Conservation (phyloP, 2,888 invertebrate genomes). For the Chesias legatella region DNA sequence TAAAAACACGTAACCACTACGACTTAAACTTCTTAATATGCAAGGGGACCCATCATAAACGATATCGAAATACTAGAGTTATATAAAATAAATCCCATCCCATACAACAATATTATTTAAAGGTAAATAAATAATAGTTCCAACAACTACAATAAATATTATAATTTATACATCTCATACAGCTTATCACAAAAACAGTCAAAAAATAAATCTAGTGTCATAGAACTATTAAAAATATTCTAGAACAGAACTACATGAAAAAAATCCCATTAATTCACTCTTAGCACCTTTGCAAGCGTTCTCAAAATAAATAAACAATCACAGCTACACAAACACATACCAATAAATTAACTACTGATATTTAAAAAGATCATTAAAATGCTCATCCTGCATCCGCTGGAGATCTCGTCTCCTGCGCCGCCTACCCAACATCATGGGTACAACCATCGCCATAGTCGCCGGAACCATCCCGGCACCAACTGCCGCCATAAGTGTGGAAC, state of each 20-base stretch:
- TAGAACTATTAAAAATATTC: not conserved
- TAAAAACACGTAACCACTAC: too few species aligned
- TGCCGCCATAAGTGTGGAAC: constrained; percentile 84
- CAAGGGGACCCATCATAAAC: too few species aligned
- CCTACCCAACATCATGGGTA: constrained; percentile 86
- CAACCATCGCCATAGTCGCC: constrained; percentile 89
- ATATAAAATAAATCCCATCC: too few species aligned
- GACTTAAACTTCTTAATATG: too few species aligned
- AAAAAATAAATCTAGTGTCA: not conserved
- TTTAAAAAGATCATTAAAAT: constrained; percentile 46
- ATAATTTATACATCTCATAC: not conserved
- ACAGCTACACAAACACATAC: constrained; percentile 31
- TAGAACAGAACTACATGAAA: too few species aligned
- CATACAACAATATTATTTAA: too few species aligned
- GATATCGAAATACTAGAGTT: too few species aligned
- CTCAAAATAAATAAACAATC: constrained; percentile 34
- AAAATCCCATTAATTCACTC: too few species aligned
- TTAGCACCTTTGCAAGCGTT: constrained; percentile 8
- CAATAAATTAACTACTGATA: constrained; percentile 30
- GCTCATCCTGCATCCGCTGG: constrained; percentile 28
- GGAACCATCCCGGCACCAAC: constrained; percentile 90
- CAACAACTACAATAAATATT: too few species aligned
- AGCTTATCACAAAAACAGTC: constrained; percentile 3
- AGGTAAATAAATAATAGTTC: too few species aligned
- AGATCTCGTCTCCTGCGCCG: constrained; percentile 58